Base-by-base conservation (phyloP, 2,797 vertebrate species). In the Percopsis omiscomaycus region DNA sequence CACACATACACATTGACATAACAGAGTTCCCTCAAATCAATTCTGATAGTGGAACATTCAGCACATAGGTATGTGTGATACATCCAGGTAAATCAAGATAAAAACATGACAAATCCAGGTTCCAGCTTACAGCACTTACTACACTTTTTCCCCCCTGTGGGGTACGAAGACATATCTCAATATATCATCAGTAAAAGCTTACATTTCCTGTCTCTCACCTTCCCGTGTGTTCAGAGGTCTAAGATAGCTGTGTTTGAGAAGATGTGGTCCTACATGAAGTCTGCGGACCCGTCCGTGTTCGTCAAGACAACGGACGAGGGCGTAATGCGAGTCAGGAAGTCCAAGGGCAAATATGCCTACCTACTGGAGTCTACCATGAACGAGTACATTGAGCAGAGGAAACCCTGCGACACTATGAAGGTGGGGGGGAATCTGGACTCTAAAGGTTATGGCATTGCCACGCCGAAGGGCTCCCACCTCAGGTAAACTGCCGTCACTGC, bases 221-320 rank as follows among this genome's bases (percentile, higher is more conserved):
- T n/a, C 44, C 12, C 65, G 22, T 42, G 81, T 59, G 59, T 1
- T 0, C 93, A 99, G 98, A 92, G 98, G 84, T 99, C 98, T 45
- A 99, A 99, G 92, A 99, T 99, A n/a, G 97, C 98, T 0, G 98
- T 99, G 73, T 99, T 98, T 89, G 98, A 99, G 92, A 99, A 99
- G 92, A 99, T 99, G 97, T 99, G 98, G 98, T 98, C 98, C 0
- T 99, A 99, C 88, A 99, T 99, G 98, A 99, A 98, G 85, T 95
- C 96, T 2, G 97, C 98, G 0, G 97, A 99, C 74, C 97, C 98
- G 12, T 98, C 96, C 0, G 97, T 99, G 91, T 99, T 99, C 76
- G 97, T 99, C 80, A 95, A 96, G 91, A 99, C 97, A 3, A 99
- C 97, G 0, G 96, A 98, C 77, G 98, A 99, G 84, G 98, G 98